Percentiles rank a stretch among this genome's conserved stretches.
Conservation (phyloP, 2,113 vertebrate genomes). For the Xyliphius kryptos region DNA sequence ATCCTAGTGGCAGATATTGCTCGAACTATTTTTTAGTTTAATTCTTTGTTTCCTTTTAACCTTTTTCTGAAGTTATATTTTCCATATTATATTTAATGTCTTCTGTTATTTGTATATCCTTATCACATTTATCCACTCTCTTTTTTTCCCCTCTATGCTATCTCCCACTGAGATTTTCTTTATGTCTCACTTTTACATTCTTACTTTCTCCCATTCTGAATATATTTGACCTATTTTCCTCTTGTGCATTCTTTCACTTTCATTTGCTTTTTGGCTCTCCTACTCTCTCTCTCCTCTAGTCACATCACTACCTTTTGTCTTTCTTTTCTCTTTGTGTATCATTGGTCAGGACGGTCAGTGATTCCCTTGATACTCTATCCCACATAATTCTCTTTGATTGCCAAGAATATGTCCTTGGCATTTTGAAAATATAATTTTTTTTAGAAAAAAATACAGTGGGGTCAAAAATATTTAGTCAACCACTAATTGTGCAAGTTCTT, state of each 20-base stretch:
- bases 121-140: not conserved
- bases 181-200: not conserved
- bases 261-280: not conserved
- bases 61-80: not conserved
- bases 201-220: no score
- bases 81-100: not conserved
- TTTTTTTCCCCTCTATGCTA: not conserved
- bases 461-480: no score
- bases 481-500: no score
- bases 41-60: not conserved
- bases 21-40: slow-evolving; percentile 1
- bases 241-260: not conserved
- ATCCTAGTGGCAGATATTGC: no score
- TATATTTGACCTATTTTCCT: not conserved
- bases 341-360: not conserved
- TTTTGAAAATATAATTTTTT: no score
- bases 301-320: not conserved
- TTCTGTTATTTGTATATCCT: not conserved
- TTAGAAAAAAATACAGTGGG: no score
- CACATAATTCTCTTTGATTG: not conserved
- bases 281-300: no score
- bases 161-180: not conserved
- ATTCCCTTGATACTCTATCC: not conserved
- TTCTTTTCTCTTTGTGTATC: not conserved
- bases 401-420: slow-evolving; percentile 5